phyloP scores from a whole-genome alignment of 2,888 invertebrate genomes.

The Drosophila ustulata region DNA sequence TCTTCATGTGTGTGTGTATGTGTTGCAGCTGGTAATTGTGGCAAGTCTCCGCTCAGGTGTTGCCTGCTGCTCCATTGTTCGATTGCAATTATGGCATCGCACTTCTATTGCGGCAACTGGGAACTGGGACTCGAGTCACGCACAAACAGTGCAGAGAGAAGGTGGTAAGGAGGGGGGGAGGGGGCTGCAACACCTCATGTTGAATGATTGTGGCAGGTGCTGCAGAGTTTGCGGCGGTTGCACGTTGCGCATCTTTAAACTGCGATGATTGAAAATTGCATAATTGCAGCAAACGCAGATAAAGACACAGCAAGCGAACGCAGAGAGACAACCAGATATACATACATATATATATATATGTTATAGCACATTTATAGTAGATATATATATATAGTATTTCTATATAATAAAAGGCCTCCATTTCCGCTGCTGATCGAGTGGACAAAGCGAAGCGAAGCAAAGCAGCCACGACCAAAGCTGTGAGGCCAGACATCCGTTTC shows the following conservation, averaged over 20 bases:
- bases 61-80: constrained; percentile 65
- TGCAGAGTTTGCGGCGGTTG: constrained; percentile 67
- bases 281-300: constrained; percentile 60
- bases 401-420: constrained; percentile 65
- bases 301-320: background rate
- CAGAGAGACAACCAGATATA: constrained; percentile 39
- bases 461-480: constrained; percentile 45
- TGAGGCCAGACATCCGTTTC: constrained; percentile 55
- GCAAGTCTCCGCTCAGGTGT: constrained; percentile 19
- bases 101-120: constrained; percentile 68
- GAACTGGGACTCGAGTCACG: constrained; percentile 39
- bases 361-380: background rate
- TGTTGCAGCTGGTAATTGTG: constrained; percentile 25
- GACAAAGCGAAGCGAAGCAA: constrained; percentile 35
- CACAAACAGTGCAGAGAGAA: constrained; percentile 15
- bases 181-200: constrained; percentile 13
- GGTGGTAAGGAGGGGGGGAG: background rate
- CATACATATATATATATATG: no score
- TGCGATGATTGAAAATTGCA: constrained; percentile 80
- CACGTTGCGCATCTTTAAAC: constrained; percentile 77
- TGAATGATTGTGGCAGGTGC: constrained; percentile 66
- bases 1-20: background rate
- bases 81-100: constrained; percentile 76
- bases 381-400: constrained; percentile 8
- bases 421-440: constrained; percentile 65